Evolutionary conservation across 1,140 invertebrate species (phyloP).

Genomic region (Meloidogyne floridensis): DNA sequence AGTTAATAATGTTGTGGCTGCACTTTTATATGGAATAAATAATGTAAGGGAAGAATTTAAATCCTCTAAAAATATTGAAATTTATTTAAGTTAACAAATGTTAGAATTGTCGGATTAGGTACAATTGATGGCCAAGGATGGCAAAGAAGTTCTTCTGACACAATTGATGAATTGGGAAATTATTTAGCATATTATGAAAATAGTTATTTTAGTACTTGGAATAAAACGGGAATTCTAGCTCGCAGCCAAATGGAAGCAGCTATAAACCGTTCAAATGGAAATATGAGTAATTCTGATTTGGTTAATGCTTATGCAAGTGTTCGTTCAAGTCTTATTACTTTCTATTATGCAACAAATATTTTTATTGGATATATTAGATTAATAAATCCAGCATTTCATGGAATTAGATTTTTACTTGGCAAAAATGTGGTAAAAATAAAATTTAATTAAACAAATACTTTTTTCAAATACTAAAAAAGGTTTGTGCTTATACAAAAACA

Average conservation of each 20-base stretch:
- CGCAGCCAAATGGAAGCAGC: slow-evolving; percentile 11
- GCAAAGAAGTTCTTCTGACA: not conserved
- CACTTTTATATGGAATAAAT: not conserved
- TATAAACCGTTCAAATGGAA: not conserved
- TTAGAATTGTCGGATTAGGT: slow-evolving; percentile 6
- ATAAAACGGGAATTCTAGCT: slow-evolving; percentile 4
- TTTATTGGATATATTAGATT: slow-evolving; percentile 8
- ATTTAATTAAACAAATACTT: not conserved
- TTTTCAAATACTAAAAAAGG: not conserved
- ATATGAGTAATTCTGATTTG: not conserved
- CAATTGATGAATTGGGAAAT: slow-evolving; percentile 18
- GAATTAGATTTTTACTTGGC: slow-evolving; percentile 9
- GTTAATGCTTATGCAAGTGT: not conserved
- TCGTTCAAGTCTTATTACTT: slow-evolving; percentile 13
- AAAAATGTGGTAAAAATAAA: slow-evolving; percentile 6
- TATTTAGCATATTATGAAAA: not conserved
- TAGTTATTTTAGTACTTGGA: slow-evolving; percentile 13
- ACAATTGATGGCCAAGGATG: slow-evolving; percentile 17
- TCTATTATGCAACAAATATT: slow-evolving; percentile 4
- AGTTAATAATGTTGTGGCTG: not conserved
- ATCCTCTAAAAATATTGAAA: too few relatives aligned
- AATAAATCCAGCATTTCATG: slow-evolving; percentile 11
- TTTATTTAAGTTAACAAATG: not conserved
- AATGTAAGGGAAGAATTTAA: not conserved
- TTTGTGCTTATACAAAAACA: slow-evolving; percentile 7